Conservation (phyloP, 2,888 invertebrate species). For the Polyommatus icarus region DNA sequence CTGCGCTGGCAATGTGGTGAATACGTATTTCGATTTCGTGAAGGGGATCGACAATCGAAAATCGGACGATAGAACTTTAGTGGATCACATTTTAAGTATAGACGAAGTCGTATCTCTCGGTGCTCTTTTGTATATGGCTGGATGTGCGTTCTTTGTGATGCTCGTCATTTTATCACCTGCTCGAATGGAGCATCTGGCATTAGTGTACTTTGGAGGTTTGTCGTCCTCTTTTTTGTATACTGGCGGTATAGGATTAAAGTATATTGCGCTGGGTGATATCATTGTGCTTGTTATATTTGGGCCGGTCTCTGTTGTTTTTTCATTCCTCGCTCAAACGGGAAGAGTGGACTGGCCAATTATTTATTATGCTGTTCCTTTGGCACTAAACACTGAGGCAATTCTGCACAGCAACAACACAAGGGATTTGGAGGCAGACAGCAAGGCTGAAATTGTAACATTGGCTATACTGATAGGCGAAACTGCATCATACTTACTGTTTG, state of each 20-base stretch:
- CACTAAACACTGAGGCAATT: slow-evolving; percentile 96
- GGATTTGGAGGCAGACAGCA: slow-evolving; percentile 92
- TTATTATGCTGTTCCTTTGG: slow-evolving; percentile 95
- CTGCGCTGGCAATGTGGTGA: slow-evolving; percentile 97
- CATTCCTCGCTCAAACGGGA: slow-evolving; percentile 96
- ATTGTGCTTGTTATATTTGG: slow-evolving; percentile 95
- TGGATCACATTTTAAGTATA: slow-evolving; percentile 90
- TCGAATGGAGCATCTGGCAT: slow-evolving; percentile 95
- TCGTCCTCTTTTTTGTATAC: slow-evolving; percentile 98
- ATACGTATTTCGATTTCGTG: slow-evolving; percentile 97
- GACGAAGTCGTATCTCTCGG: slow-evolving; percentile 92
- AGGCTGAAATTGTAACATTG: slow-evolving; percentile 95
- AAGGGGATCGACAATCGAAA: slow-evolving; percentile 96
- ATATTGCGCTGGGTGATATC: slow-evolving; percentile 96
- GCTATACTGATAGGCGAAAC: slow-evolving; percentile 96
- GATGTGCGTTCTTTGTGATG: slow-evolving; percentile 90
- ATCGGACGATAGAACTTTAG: slow-evolving; percentile 95
- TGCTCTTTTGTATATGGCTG: slow-evolving; percentile 91
- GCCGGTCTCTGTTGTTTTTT: slow-evolving; percentile 95
- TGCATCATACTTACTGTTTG: slow-evolving; percentile 94
- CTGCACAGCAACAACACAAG: slow-evolving; percentile 97
- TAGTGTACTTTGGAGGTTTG: slow-evolving; percentile 96
- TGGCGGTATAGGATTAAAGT: slow-evolving; percentile 96
- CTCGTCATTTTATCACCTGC: slow-evolving; percentile 91
- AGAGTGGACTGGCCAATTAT: slow-evolving; percentile 94